These are phyloP conservation scores for Ephestia elutella DNA, from an alignment of 1,140 invertebrate genomes.

Conservation along the genomic window DNA sequence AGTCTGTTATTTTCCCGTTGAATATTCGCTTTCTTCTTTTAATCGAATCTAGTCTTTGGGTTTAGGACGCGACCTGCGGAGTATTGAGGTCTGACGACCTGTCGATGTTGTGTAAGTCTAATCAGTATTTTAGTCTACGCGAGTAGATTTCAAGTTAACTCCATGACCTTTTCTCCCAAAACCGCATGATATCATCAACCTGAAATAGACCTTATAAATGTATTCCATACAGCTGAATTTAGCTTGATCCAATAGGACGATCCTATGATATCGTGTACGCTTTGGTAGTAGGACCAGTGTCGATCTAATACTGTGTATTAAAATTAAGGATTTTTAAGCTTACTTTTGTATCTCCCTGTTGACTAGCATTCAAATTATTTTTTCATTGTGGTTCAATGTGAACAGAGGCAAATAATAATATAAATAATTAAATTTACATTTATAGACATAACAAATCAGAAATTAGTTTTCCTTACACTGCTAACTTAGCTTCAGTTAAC, in stretches of 20 bases:
- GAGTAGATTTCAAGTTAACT: background rate
- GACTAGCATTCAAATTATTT: no score
- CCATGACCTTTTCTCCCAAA: background rate
- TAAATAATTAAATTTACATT: background rate
- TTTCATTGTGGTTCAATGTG: background rate
- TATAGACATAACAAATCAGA: background rate
- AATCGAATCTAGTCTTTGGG: background rate
- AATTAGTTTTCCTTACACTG: no score
- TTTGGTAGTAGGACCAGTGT: background rate
- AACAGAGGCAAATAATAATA: background rate
- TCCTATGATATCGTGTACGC: background rate
- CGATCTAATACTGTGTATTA: background rate
- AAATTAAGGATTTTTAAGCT: background rate
- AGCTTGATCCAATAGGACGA: background rate
- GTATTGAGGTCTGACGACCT: background rate
- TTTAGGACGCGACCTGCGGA: background rate
- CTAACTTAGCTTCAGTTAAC: no score
- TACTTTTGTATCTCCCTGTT: background rate
- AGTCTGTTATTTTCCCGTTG: background rate
- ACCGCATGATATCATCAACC: background rate
- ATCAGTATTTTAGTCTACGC: background rate
- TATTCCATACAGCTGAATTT: background rate
- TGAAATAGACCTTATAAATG: background rate
- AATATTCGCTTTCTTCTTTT: background rate
- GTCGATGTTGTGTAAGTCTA: background rate